Evolutionary conservation across 1,140 invertebrate genomes (phyloP), one percentile per base, ranked within the genome.

Genomic region (Aethina tumida): DNA sequence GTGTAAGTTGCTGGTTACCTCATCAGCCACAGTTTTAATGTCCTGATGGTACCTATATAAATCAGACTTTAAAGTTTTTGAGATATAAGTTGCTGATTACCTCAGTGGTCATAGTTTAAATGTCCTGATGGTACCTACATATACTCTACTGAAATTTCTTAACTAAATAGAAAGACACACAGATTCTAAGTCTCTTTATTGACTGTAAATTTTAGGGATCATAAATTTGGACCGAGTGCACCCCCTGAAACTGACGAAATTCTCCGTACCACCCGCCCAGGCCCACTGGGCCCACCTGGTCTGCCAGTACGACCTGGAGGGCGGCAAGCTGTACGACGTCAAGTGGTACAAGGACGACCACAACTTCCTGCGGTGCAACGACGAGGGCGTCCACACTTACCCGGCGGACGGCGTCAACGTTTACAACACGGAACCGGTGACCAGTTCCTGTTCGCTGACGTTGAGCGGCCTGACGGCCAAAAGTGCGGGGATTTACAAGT

Each of bases 311-410:
- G 53, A 59, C 26, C 35, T 59, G 16, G 50, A 57, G 31, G 43
- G 35, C 8, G 46, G 45, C 10, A 36, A 21, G 8, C 46, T 77
- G 4, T 77, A 77, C 50, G 75, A 74, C 2, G 70, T 79, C 9
- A 77, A 74, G 51, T 80, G 77, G 77, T 76, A 75, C 62, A 78
- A 77, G 52, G 74, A 77, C 43, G 66, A 65, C 7, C 44, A 58
- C 4, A 71, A 77, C 50, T 77, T 79, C 58, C 78, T 71, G 55
- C 64, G 73, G 59, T 58, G 17, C 55, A 25, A 44, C 13, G 45
- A 46, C 3, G 30, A 50, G 29, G 53, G 53, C n/a, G 43, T 48
- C n/a, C 37, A 52, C 16, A 35, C 45, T n/a, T 58, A 43, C 38
- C 39, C 24, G 1, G 32, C 49, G 7, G 46, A 50, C 3, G 56